Percentiles rank a stretch among this genome's conserved stretches.
Evolutionary conservation across 2,888 invertebrate species (phyloP).

Genomic region (Aleiodes leptofemur): DNA sequence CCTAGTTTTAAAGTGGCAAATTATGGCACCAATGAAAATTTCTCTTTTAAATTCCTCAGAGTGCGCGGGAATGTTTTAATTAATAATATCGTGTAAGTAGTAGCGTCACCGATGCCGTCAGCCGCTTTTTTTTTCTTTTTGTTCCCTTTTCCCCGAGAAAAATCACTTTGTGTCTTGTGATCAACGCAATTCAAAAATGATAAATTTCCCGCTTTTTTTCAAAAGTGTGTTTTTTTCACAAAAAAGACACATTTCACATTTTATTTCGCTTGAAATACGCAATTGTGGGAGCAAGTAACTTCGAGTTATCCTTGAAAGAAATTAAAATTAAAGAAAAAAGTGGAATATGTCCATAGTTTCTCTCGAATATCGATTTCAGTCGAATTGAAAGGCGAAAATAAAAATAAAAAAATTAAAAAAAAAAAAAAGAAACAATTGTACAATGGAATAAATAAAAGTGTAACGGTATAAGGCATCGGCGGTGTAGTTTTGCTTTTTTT

Average conservation of each 20-base stretch:
- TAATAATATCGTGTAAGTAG: conserved; percentile 39
- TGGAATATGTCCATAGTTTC: conserved; percentile 1
- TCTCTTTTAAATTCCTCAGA: too few species aligned
- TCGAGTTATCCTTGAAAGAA: conserved; percentile 23
- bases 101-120: conserved; percentile 43
- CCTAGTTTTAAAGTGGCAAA: conserved; percentile 59
- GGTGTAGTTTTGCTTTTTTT: background rate
- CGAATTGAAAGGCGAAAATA: background rate
- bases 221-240: background rate
- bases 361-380: conserved; percentile 21
- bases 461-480: conserved; percentile 24
- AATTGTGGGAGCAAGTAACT: background rate
- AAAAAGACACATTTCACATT: background rate
- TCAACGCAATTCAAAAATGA: conserved; percentile 17
- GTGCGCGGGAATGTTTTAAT: background rate
- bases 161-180: background rate
- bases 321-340: conserved; percentile 12
- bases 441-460: conserved; percentile 21
- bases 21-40: conserved; percentile 64
- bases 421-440: background rate
- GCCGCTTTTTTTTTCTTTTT: background rate
- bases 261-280: conserved; percentile 12
- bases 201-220: background rate
- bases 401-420: background rate
- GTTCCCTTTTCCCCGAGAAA: background rate